Base-by-base conservation (phyloP, 2,113 vertebrate genomes). In the Ammodramus savannarum region DNA sequence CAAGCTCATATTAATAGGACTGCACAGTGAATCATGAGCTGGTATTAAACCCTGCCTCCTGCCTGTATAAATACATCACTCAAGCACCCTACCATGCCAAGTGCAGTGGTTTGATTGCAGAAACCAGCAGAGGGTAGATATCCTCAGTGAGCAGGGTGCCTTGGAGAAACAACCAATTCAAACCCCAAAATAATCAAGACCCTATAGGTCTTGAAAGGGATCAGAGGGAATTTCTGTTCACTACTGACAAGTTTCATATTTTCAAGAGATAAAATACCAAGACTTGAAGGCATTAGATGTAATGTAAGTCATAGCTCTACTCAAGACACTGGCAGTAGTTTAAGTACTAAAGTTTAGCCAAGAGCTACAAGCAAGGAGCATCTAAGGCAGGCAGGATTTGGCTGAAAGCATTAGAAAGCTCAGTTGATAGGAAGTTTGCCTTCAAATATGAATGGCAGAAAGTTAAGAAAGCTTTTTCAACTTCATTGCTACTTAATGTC, bases 1-100 rank as follows among this genome's bases (percentile, higher is more conserved):
- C 83, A 93, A 91, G 85, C 55, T 95, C 68, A 25, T 84, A 92
- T 96, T 94, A 95, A 92, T 81, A 96, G 83, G 85, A 74, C 76
- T 86, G 90, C 72, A 90, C 18, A 52, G 82, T 83, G 92, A 96
- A 93, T 93, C 93, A 88, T 51, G 79, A 94, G 87, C 58, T 44
- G 67, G 81, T 73, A 94, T 91, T 89, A 95, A 93, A 91, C 73
- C 82, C 90, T 83, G 71, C 82, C 92, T 95, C 85, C 87, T 94
- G 93, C 85, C 87, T 85, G 78, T 79, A 94, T 41, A 95, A 93
- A 91, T 79, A 76, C 90, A 91, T 91, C 92, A 93, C 26, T 83
- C 90, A 65, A 83, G 75, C 85, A 85, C 75, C 82, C 93, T 62
- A 34, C 87, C 81, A 84, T 2, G 87, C 80, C 84, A 84, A 94